phyloP scores from a whole-genome alignment of 2,113 vertebrate genomes.

The Azemiops feae region DNA sequence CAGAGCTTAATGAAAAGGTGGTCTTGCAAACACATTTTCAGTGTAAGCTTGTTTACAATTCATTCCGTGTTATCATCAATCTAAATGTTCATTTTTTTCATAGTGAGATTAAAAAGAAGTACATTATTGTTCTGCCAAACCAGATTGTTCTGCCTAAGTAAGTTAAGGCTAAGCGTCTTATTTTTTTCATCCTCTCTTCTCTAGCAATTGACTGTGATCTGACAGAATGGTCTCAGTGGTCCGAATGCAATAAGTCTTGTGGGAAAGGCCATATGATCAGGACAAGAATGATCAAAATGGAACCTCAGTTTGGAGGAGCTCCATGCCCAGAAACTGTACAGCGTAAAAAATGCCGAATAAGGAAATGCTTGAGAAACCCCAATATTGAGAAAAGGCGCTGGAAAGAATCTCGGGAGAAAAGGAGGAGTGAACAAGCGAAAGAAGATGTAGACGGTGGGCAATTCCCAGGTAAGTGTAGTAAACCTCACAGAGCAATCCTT shows the following conservation, averaged over 20 bases:
- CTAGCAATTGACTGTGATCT: conserved; percentile 89
- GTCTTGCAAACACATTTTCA: not conserved
- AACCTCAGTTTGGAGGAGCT: conserved; percentile 93
- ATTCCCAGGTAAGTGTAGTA: conserved; percentile 79
- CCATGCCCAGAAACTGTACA: conserved; percentile 89
- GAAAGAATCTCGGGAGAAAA: conserved; percentile 89
- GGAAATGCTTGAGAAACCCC: conserved; percentile 85
- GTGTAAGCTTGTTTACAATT: not conserved
- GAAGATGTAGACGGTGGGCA: conserved; percentile 76
- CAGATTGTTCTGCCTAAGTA: not conserved
- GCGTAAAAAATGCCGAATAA: conserved; percentile 88
- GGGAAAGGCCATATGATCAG: conserved; percentile 95
- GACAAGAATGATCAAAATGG: conserved; percentile 86
- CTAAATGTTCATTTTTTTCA: fast-evolving
- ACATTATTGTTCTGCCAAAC: not conserved
- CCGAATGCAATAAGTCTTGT: conserved; percentile 96
- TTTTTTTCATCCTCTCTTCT: not conserved
- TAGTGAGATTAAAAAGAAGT: not conserved
- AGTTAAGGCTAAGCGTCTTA: fast-evolving
- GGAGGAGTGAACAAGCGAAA: conserved; percentile 81
- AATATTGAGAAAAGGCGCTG: conserved; percentile 86
- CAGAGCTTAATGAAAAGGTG: not conserved
- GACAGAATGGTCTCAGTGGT: conserved; percentile 95
- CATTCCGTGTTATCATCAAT: not conserved
- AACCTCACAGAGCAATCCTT: not conserved